These are phyloP conservation scores for Sapajus apella DNA, from an alignment of 2,113 vertebrate species.

Conservation along the genomic window DNA sequence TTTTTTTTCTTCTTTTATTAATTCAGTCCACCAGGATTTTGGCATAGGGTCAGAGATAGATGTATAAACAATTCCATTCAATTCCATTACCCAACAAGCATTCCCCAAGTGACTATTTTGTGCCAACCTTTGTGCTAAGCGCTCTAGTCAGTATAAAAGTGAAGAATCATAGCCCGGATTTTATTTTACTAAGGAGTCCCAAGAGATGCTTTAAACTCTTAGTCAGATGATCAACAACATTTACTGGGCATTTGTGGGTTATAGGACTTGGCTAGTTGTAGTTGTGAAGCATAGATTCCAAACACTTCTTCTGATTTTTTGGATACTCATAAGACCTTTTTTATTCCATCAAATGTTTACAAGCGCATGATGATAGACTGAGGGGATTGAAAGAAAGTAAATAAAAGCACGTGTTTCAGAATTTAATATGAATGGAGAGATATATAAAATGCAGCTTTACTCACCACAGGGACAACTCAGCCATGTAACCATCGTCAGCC, in stretches of 20 bases:
- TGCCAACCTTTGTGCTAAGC: constrained; percentile 53
- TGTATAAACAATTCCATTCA: constrained; percentile 44
- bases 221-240: constrained; percentile 45
- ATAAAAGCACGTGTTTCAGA: constrained; percentile 39
- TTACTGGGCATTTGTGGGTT: constrained; percentile 12
- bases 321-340: neutral
- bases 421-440: neutral
- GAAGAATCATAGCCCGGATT: constrained; percentile 21
- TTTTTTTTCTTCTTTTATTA: neutral
- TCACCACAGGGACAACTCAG: neutral
- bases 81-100: constrained; percentile 16
- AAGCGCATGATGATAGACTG: neutral
- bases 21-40: constrained; percentile 40
- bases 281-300: constrained; percentile 33
- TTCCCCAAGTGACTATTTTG: constrained; percentile 41
- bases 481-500: neutral
- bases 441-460: neutral
- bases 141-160: constrained; percentile 38
- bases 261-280: neutral
- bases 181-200: constrained; percentile 62
- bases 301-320: neutral
- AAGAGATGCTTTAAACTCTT: constrained; percentile 60
- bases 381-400: neutral
- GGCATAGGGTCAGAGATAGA: constrained; percentile 3
- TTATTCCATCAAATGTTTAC: constrained; percentile 23